Conservation (phyloP, 2,888 invertebrate genomes). For the Silvanus unidentatus region DNA sequence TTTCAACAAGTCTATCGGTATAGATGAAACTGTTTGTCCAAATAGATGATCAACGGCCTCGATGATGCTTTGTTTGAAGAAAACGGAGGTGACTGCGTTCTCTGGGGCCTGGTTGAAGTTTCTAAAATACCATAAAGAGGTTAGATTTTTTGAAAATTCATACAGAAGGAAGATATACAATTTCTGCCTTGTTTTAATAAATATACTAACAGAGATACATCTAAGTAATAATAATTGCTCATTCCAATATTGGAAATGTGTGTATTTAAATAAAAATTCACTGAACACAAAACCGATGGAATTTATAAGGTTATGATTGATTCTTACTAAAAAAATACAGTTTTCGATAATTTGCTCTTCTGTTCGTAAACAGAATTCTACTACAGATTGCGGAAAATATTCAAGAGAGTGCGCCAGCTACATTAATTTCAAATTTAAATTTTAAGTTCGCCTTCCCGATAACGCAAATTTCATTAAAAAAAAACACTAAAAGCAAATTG, state of each 20-base stretch:
- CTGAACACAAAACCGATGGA: too few relatives aligned
- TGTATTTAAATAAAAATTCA: not conserved
- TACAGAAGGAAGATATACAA: not conserved
- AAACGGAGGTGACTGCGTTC: slow-evolving; percentile 47
- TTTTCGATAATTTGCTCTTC: too few relatives aligned
- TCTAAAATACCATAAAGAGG: slow-evolving; percentile 38
- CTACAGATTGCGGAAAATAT: too few relatives aligned
- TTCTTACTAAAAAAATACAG: too few relatives aligned
- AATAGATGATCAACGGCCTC: slow-evolving; percentile 51
- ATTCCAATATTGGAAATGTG: slow-evolving; percentile 19
- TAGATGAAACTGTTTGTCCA: slow-evolving; percentile 54
- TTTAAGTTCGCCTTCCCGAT: too few relatives aligned
- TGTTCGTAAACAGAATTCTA: too few relatives aligned
- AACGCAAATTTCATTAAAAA: too few relatives aligned
- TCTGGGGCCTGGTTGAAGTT: slow-evolving; percentile 42
- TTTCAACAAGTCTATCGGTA: slow-evolving; percentile 54
- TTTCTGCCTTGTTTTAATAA: not conserved
- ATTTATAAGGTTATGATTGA: too few relatives aligned
- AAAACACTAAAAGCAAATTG: too few relatives aligned
- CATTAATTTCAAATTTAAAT: too few relatives aligned
- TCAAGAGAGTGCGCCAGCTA: too few relatives aligned
- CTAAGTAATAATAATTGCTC: slow-evolving; percentile 50
- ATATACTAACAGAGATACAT: slow-evolving; percentile 52
- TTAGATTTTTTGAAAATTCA: slow-evolving; percentile 6
- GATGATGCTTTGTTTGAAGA: slow-evolving; percentile 54